Evolutionary conservation across 2,797 vertebrate genomes (phyloP).

Genomic region (Hapalemur alaotrensis): DNA sequence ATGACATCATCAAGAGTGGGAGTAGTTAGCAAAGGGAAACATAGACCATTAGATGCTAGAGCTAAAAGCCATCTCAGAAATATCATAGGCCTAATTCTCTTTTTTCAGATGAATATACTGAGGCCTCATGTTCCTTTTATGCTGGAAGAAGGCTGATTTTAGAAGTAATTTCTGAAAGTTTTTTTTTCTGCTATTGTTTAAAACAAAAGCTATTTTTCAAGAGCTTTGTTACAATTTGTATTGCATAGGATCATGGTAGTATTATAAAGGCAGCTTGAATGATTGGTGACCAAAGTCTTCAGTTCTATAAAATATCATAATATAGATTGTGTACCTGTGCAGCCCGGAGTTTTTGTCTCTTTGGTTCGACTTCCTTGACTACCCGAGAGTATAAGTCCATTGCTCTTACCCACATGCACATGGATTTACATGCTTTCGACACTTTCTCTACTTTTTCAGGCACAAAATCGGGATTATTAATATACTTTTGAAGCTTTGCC

Average conservation of each 20-base stretch:
- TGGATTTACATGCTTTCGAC: conserved; percentile 90
- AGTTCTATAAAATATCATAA: neutral
- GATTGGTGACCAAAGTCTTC: neutral
- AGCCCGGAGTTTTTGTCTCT: conserved; percentile 87
- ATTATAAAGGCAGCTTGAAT: neutral
- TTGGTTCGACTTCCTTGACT: conserved; percentile 89
- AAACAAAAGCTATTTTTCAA: neutral
- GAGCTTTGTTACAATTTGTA: neutral
- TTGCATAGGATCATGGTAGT: neutral
- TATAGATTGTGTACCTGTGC: conserved; percentile 84
- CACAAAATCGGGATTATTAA: conserved; percentile 90
- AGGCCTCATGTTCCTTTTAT: conserved; percentile 16
- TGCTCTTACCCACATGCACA: conserved; percentile 93
- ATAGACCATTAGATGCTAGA: neutral
- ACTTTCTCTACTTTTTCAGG: conserved; percentile 92
- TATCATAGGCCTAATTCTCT: neutral
- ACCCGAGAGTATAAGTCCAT: conserved; percentile 91
- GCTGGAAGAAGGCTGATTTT: neutral
- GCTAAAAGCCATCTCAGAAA: neutral
- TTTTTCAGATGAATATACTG: neutral
- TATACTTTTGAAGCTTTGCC: conserved; percentile 89
- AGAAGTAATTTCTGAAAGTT: neutral
- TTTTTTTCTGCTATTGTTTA: neutral
- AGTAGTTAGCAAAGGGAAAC: neutral
- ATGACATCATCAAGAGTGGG: neutral